Evolutionary conservation across 2,888 invertebrate genomes (phyloP).

Genomic region (Trachelus tabidus): DNA sequence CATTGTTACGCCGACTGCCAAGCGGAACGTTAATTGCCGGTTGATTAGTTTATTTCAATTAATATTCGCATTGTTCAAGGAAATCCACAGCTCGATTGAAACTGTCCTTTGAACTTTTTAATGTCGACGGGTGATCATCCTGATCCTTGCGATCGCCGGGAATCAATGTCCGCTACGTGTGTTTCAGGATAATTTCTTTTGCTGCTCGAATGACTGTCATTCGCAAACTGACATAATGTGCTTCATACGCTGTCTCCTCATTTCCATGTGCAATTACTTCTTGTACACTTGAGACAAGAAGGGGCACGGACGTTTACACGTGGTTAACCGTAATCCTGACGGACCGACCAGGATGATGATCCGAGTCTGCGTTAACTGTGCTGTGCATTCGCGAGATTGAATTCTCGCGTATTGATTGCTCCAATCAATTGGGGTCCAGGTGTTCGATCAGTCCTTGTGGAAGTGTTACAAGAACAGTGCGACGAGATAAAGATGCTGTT

Average conservation of each 20-base stretch:
- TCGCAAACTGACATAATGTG: conserved; percentile 35
- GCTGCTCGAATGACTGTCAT: not conserved
- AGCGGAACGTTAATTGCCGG: conserved; percentile 29
- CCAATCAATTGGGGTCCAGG: not conserved
- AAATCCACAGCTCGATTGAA: not conserved
- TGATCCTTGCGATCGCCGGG: not conserved
- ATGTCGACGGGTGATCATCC: not conserved
- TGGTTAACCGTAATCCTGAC: not conserved
- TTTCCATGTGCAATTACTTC: conserved; percentile 49
- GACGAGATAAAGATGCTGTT: conserved; percentile 47
- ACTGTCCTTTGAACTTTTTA: not conserved
- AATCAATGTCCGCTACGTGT: not conserved
- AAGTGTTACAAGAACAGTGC: not conserved
- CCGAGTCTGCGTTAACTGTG: not conserved
- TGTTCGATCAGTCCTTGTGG: not conserved
- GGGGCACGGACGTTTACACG: not conserved
- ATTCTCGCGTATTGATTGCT: not conserved
- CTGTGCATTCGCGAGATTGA: not conserved
- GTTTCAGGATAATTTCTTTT: not conserved
- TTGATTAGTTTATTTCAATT: conserved; percentile 32
- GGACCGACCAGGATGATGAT: not conserved
- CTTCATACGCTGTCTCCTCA: conserved; percentile 43
- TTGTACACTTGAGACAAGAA: conserved; percentile 12
- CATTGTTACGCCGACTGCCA: conserved; percentile 2
- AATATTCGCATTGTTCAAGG: conserved; percentile 20